Conservation (phyloP, 1,140 invertebrate species). For the Orussus abietinus region DNA sequence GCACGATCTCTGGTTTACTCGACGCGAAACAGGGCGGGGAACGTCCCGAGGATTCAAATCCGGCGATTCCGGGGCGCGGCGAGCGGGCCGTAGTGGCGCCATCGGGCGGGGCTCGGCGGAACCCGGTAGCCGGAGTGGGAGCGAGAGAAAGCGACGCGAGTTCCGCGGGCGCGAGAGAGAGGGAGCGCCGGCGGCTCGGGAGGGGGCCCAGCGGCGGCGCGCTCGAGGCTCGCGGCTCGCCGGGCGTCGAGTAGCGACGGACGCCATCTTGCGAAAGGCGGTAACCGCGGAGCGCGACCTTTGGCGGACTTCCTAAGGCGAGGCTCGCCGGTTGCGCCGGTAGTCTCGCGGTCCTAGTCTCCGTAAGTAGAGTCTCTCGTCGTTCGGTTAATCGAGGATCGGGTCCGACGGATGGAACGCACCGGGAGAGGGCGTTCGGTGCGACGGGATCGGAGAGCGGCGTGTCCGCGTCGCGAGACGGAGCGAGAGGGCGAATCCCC, state of each 20-base stretch:
- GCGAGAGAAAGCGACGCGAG: constrained; percentile 2
- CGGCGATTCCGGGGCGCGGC: constrained; percentile 4
- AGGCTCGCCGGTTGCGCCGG: too few relatives aligned
- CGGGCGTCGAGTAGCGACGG: constrained; percentile 15
- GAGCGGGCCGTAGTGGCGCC: constrained; percentile 1
- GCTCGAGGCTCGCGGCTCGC: constrained; percentile 12
- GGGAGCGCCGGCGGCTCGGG: neutral
- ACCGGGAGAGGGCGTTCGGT: constrained; percentile 13
- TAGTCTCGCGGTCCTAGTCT: neutral
- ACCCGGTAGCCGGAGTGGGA: constrained; percentile 1
- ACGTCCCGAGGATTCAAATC: too few relatives aligned
- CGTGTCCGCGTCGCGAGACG: constrained; percentile 13
- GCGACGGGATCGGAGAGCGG: constrained; percentile 16
- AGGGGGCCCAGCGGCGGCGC: neutral
- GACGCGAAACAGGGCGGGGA: too few relatives aligned
- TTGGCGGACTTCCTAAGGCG: constrained; percentile 3
- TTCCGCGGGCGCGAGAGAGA: constrained; percentile 1
- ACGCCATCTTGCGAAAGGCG: constrained; percentile 44
- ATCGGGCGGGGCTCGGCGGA: neutral
- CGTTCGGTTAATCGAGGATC: too few relatives aligned
- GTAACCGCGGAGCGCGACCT: constrained; percentile 23
- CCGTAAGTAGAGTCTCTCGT: too few relatives aligned
- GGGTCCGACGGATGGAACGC: constrained; percentile 19
- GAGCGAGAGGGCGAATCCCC: constrained; percentile 11
- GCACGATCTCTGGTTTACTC: neutral